A percentile compares a stretch with the other conserved stretches of the same genome.
Evolutionary conservation across 2,797 vertebrate species (phyloP).

Genomic region (Microtus obscurus): DNA sequence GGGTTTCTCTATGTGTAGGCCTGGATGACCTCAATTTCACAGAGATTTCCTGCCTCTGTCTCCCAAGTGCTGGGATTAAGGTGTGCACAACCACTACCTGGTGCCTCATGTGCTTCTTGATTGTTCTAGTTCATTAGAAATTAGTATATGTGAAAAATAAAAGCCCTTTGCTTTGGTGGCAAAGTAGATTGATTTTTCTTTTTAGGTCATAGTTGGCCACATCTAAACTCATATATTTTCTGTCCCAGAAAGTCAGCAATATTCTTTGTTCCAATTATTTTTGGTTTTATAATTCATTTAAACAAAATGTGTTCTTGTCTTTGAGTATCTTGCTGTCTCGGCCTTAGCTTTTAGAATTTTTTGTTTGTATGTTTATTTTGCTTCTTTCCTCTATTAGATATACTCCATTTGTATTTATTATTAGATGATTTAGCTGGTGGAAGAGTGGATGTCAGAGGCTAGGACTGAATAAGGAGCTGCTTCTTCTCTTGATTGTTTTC

Average conservation of each 20-base stretch:
- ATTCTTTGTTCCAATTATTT: conserved; percentile 12
- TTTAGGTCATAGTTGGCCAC: background rate
- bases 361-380: conserved; percentile 27
- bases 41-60: background rate
- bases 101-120: background rate
- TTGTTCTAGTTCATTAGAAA: background rate
- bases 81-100: background rate
- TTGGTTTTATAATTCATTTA: background rate
- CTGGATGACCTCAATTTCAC: background rate
- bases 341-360: background rate
- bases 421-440: conserved; percentile 28
- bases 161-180: background rate
- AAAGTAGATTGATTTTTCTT: conserved; percentile 2
- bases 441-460: background rate
- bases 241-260: background rate
- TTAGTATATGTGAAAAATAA: conserved; percentile 21
- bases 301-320: conserved; percentile 41
- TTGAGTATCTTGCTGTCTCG: conserved; percentile 19
- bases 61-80: background rate
- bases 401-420: conserved; percentile 56
- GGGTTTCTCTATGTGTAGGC: background rate
- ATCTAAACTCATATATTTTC: background rate
- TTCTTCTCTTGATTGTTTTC: conserved; percentile 57
- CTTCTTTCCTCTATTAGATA: conserved; percentile 49
- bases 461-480: background rate